phyloP scores from a whole-genome alignment of 2,797 vertebrate species.

The Leptatherina wallacei region DNA sequence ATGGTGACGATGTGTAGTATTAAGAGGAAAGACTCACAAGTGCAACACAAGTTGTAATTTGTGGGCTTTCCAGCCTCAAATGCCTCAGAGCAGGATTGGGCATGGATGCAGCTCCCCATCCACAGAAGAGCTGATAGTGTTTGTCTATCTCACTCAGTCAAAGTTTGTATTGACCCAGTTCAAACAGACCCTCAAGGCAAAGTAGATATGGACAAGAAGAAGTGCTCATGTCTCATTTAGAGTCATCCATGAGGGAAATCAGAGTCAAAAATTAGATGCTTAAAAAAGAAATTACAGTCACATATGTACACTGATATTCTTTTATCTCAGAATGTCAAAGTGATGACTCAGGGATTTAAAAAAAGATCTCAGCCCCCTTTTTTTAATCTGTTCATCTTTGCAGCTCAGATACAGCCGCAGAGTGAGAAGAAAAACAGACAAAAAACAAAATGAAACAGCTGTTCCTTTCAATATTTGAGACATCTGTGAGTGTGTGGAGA shows the following conservation, averaged over 20 bases:
- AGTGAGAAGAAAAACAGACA: background rate
- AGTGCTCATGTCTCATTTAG: constrained; percentile 62
- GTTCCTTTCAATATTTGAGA: constrained; percentile 58
- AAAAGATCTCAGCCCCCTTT: constrained; percentile 65
- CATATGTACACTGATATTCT: constrained; percentile 79
- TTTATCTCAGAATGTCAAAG: constrained; percentile 73
- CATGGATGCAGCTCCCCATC: constrained; percentile 37
- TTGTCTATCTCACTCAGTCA: constrained; percentile 45
- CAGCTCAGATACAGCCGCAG: constrained; percentile 61
- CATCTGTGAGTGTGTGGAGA: constrained; percentile 65
- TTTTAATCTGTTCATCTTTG: constrained; percentile 64
- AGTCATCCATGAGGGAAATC: constrained; percentile 67
- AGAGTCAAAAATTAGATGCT: constrained; percentile 66
- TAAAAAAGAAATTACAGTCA: constrained; percentile 72
- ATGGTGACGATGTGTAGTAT: constrained; percentile 36
- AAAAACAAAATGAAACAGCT: constrained; percentile 31
- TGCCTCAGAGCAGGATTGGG: constrained; percentile 31
- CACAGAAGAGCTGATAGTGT: constrained; percentile 46
- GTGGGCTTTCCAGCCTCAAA: constrained; percentile 33
- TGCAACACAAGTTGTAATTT: constrained; percentile 39
- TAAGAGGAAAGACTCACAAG: constrained; percentile 47
- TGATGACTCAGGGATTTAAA: constrained; percentile 67
- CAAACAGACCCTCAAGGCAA: constrained; percentile 74
- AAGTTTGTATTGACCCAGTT: constrained; percentile 69
- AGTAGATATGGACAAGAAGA: constrained; percentile 63